Evolutionary conservation across 2,888 invertebrate genomes (phyloP), one percentile per base, ranked within the genome.

Genomic region (Drosophila seclusa): DNA sequence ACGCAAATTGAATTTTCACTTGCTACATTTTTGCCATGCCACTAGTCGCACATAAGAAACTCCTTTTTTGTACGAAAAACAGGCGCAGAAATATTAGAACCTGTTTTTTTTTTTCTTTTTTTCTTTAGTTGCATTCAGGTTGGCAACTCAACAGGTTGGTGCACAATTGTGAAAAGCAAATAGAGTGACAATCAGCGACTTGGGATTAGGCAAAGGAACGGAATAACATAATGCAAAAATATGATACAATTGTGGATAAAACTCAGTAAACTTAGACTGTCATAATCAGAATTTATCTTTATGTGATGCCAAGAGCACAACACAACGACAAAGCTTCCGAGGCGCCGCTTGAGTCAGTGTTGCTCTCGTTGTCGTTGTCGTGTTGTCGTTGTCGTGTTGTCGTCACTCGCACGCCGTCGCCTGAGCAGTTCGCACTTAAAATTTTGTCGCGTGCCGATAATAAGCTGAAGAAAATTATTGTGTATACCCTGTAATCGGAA

Each of bases 221-320:
- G 52, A 62, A 61, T 45, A 45, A 38, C 29, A 48, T 53, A 53
- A 53, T 38, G 27, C 2, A 66, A 53, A 66, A 38, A 34, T 16
- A 52, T 21, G 7, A 31, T 36, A 32, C 34, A 21, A 27, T n/a
- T 53, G 18, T 34, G 32, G 34, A 54, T 71, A 79, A 75, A 59
- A 55, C 68, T 49, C 38, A 48, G 73, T 45, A 11, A 24, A 27
- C 69, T 60, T 60, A 54, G 65, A 45, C 34, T 66, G 60, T 61
- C 67, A 38, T 76, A 70, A 68, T 68, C 34, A 31, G 6, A 63
- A 70, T 59, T 80, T 80, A 80, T 80, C 80, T 82, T 71, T 68
- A 71, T 81, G 54, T 59, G 31, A 31, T 49, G 27, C 21, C 24
- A 27, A 40, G 40, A 38, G 42, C 34, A 62, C n/a, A 58, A 58